phyloP scores from a whole-genome alignment of 1,140 invertebrate genomes.

The Frieseomelitta varia region DNA sequence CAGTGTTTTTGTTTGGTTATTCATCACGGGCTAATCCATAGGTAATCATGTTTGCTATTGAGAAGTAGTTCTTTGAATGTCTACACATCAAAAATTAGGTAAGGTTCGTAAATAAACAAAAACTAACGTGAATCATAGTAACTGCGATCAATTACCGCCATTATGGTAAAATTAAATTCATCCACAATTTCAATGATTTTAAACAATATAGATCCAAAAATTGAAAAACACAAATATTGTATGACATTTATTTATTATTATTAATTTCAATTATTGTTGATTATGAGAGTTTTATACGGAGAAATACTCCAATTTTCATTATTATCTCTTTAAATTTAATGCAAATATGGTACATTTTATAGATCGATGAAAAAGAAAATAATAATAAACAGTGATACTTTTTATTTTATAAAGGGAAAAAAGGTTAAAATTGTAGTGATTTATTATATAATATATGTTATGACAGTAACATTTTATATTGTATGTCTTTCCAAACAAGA shows the following conservation, averaged over 20 bases:
- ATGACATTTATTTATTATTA: background rate
- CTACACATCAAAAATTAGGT: slow-evolving; percentile 38
- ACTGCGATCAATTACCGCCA: slow-evolving; percentile 32
- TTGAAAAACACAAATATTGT: background rate
- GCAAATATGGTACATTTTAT: background rate
- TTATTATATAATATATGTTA: no score
- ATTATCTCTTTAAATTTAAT: background rate
- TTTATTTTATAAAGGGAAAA: background rate
- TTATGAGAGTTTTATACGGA: background rate
- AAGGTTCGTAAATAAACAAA: slow-evolving; percentile 17
- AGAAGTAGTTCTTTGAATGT: slow-evolving; percentile 3
- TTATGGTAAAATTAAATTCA: slow-evolving; percentile 19
- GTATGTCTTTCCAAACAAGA: background rate
- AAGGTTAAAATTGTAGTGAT: background rate
- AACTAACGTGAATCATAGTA: slow-evolving; percentile 24
- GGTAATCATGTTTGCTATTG: background rate
- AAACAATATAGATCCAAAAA: background rate
- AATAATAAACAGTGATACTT: background rate
- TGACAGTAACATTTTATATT: no score
- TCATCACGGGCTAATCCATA: slow-evolving; percentile 20
- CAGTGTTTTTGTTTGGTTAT: slow-evolving; percentile 62
- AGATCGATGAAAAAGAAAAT: background rate
- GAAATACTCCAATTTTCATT: background rate
- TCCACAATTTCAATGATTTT: background rate
- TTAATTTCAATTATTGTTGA: background rate